Conservation (phyloP, 2,888 invertebrate species). For the Tyria jacobaeae region DNA sequence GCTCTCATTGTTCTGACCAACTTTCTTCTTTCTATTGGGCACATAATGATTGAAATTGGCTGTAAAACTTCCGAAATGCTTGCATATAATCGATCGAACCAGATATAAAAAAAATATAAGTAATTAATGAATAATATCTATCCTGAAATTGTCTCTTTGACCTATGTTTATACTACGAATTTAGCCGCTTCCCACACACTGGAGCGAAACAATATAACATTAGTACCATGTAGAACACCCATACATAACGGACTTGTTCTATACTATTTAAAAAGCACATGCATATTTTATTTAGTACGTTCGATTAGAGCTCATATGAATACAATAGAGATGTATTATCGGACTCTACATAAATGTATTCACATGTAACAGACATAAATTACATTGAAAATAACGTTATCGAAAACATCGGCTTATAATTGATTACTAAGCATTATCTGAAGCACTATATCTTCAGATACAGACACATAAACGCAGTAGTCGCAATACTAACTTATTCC, state of each 20-base stretch:
- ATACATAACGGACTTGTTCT: conserved; percentile 55
- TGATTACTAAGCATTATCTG: conserved; percentile 2
- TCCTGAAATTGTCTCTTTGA: conserved; percentile 49
- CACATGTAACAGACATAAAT: conserved; percentile 51
- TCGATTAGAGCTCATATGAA: conserved; percentile 71
- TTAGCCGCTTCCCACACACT: conserved; percentile 61
- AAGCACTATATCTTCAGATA: neutral
- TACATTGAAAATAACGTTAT: conserved; percentile 56
- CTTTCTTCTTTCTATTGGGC: too few relatives aligned
- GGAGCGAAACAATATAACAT: conserved; percentile 68
- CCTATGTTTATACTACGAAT: conserved; percentile 59
- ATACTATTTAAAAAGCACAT: conserved; percentile 57
- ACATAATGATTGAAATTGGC: too few relatives aligned
- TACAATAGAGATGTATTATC: conserved; percentile 73
- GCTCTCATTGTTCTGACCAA: too few relatives aligned
- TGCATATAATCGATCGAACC: too few relatives aligned
- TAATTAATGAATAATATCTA: conserved; percentile 21
- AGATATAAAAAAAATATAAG: neutral
- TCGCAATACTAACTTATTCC: too few relatives aligned
- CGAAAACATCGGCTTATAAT: conserved; percentile 28
- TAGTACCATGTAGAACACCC: conserved; percentile 58
- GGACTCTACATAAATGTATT: conserved; percentile 30
- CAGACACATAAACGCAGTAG: neutral
- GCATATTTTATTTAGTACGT: conserved; percentile 60
- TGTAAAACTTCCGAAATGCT: too few relatives aligned